phyloP scores from a whole-genome alignment of 37 sponge, comb jelly and placozoan species.

The Mnemiopsis leidyi region DNA sequence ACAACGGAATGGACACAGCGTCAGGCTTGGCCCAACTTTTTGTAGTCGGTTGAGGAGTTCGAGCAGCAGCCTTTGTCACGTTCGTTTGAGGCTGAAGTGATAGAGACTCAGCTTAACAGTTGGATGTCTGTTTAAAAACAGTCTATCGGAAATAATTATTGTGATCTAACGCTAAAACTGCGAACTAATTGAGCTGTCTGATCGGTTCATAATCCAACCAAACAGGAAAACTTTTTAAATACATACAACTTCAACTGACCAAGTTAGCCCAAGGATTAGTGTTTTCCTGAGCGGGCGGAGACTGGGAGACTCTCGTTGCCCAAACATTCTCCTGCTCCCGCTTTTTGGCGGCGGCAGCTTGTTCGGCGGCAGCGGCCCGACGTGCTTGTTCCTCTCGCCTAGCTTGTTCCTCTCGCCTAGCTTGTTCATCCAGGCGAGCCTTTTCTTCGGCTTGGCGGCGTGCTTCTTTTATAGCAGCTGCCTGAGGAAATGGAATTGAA shows the following conservation, averaged over 20 bases:
- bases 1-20: conserved; percentile 21
- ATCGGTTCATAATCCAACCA: no score
- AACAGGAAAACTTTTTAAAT: no score
- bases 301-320: background rate
- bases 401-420: background rate
- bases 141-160: no score
- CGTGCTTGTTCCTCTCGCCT: background rate
- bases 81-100: background rate
- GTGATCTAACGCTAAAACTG: no score
- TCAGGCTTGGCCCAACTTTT: conserved; percentile 39
- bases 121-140: no score
- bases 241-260: background rate
- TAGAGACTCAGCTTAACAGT: no score
- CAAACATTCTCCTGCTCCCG: conserved; percentile 51
- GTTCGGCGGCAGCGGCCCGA: background rate
- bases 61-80: background rate
- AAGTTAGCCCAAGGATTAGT: conserved; percentile 60
- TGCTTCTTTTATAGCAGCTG: conserved; percentile 6
- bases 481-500: no score
- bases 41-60: background rate
- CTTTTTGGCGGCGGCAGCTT: conserved; percentile 6
- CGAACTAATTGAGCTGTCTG: no score
- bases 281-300: conserved; percentile 34
- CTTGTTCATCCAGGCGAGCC: background rate
- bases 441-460: background rate